These are phyloP conservation scores for Linepithema humile DNA, from an alignment of 1,140 invertebrate genomes.

Conservation along the genomic window DNA sequence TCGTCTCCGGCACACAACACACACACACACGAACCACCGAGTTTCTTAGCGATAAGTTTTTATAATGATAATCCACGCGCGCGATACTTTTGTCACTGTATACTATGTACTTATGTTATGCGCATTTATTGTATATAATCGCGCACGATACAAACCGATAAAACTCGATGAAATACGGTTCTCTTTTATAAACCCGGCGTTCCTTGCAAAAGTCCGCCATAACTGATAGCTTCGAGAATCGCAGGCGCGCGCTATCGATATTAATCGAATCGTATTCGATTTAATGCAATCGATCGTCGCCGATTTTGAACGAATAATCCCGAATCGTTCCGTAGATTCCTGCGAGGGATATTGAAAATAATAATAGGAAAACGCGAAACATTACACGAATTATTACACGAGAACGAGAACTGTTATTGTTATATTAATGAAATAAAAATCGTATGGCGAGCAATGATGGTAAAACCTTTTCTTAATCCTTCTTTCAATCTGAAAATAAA, in stretches of 20 bases:
- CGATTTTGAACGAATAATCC: too few species aligned
- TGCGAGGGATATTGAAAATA: too few species aligned
- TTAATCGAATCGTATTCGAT: background rate
- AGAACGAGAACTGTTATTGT: constrained; percentile 68
- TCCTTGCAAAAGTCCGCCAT: background rate
- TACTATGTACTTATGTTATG: background rate
- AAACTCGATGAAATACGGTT: background rate
- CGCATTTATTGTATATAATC: constrained; percentile 30
- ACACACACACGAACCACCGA: background rate
- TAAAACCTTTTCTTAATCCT: background rate
- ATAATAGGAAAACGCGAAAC: background rate
- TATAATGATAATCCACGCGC: constrained; percentile 22
- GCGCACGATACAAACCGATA: background rate
- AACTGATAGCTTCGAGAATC: background rate
- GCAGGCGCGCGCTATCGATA: background rate
- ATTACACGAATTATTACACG: constrained; percentile 51
- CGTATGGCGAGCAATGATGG: constrained; percentile 26
- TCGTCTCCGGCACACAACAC: background rate
- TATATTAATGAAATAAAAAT: constrained; percentile 70
- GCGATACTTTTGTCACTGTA: background rate
- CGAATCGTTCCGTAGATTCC: background rate
- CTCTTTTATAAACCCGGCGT: background rate
- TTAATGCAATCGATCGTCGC: background rate
- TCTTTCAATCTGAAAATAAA: background rate
- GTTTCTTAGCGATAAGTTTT: constrained; percentile 60